Evolutionary conservation across 2,113 vertebrate genomes (phyloP).

Genomic region (Oreochromis tanganicae): DNA sequence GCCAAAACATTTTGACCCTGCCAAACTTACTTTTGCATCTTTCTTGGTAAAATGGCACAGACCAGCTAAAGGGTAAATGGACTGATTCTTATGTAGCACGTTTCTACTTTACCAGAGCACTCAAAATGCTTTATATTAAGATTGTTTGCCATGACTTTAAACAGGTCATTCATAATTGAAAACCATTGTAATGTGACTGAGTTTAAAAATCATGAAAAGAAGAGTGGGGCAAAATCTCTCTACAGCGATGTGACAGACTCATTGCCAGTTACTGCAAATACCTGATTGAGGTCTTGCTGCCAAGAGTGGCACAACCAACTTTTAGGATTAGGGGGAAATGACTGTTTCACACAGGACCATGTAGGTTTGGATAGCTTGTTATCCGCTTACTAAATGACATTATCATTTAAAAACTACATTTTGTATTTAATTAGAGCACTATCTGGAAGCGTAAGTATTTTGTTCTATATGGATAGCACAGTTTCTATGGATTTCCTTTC

Average conservation of each 20-base stretch:
- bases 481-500: too few species aligned
- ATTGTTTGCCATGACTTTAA: not conserved
- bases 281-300: not conserved
- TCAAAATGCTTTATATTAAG: not conserved
- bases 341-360: not conserved
- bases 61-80: not conserved
- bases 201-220: not conserved
- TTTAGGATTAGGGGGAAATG: not conserved
- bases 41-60: not conserved
- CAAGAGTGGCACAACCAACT: not conserved
- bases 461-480: too few species aligned
- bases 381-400: not conserved
- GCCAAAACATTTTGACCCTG: not conserved
- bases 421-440: not conserved
- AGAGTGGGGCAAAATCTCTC: not conserved
- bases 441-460: not conserved
- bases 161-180: not conserved
- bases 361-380: not conserved
- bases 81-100: not conserved
- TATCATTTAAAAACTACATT: not conserved
- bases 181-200: not conserved
- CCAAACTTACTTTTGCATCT: not conserved
- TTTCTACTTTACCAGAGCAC: not conserved
- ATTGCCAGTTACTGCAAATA: not conserved
- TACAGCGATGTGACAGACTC: not conserved